Conservation (phyloP, 2,888 invertebrate genomes). For the Operophtera brumata region DNA sequence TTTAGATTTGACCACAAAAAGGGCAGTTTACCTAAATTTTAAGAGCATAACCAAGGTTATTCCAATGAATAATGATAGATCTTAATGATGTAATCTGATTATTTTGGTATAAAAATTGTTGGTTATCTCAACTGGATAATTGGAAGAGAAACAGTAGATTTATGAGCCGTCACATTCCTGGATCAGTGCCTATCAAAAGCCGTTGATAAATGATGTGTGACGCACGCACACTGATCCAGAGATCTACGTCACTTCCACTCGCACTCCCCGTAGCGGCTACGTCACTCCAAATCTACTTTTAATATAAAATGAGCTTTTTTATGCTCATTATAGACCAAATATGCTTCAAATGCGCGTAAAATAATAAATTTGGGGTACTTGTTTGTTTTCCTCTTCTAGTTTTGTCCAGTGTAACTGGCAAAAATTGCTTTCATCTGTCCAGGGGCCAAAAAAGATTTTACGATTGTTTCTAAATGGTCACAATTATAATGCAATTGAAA, state of each 20-base stretch:
- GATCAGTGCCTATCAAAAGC: conserved; percentile 45
- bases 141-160: conserved; percentile 36
- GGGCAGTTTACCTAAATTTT: too few relatives aligned
- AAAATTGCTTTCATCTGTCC: too few relatives aligned
- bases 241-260: conserved; percentile 12
- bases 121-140: conserved; percentile 19
- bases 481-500: too few relatives aligned
- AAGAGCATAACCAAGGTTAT: too few relatives aligned
- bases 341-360: background rate
- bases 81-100: background rate
- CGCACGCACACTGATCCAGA: conserved; percentile 15
- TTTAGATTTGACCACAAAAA: background rate
- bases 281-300: background rate
- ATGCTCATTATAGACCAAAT: background rate
- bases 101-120: background rate
- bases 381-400: too few relatives aligned
- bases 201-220: conserved; percentile 50
- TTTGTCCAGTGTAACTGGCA: too few relatives aligned
- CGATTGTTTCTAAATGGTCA: too few relatives aligned
- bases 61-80: background rate
- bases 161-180: conserved; percentile 41
- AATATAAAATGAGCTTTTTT: background rate
- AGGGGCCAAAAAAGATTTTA: too few relatives aligned
- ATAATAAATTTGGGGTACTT: background rate
- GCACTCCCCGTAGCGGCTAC: background rate